Conservation (phyloP, 2,113 vertebrate species). For the Psammodynastes pulverulentus region DNA sequence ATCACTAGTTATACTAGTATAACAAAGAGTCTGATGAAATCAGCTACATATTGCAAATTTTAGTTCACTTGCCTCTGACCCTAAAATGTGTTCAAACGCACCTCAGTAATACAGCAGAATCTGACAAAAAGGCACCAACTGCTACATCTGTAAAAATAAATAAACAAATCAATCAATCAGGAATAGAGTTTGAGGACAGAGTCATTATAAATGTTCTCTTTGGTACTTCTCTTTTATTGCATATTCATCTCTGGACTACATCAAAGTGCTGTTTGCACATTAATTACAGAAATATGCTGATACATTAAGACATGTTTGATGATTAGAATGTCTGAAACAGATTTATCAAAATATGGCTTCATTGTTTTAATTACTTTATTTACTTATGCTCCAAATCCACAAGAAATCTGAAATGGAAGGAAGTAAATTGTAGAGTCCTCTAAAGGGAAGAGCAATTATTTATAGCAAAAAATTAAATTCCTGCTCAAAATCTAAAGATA, state of each 20-base stretch:
- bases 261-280: slow-evolving; percentile 43
- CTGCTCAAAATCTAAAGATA: background rate
- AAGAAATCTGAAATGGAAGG: background rate
- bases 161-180: background rate
- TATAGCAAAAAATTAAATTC: background rate
- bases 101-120: slow-evolving; percentile 89
- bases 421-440: background rate
- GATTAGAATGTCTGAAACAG: slow-evolving; percentile 23
- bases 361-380: background rate
- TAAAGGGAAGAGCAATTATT: background rate
- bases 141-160: slow-evolving; percentile 83
- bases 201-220: slow-evolving; percentile 49
- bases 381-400: slow-evolving; percentile 3
- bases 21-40: slow-evolving; percentile 24
- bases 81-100: slow-evolving; percentile 59
- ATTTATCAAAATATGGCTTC: slow-evolving; percentile 3
- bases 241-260: slow-evolving; percentile 39
- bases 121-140: slow-evolving; percentile 88
- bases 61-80: slow-evolving; percentile 27
- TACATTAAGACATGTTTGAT: background rate
- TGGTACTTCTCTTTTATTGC: slow-evolving; percentile 24
- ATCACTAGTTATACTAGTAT: too few species aligned
- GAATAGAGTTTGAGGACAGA: slow-evolving; percentile 45
- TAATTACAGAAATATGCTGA: slow-evolving; percentile 33
- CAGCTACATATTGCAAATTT: slow-evolving; percentile 31